Percentiles rank a stretch among this genome's conserved stretches.
These are phyloP conservation scores for Empidonax traillii DNA, from an alignment of 2,113 vertebrate species.

Conservation along the genomic window DNA sequence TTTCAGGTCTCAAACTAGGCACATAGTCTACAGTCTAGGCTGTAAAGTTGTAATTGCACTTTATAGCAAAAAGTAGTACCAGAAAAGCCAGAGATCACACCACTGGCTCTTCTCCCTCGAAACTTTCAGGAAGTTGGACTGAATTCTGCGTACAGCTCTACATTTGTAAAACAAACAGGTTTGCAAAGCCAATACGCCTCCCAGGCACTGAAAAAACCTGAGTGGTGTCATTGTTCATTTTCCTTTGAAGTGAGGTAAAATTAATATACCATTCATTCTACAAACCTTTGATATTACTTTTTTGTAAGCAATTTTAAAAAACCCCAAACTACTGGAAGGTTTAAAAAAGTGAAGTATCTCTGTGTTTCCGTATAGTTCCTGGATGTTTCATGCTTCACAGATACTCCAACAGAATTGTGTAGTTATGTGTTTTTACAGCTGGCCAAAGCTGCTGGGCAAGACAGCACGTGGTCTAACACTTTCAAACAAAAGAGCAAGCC, in stretches of 20 bases:
- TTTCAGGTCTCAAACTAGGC: not conserved
- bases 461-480: accelerated
- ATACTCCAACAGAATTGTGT: not conserved
- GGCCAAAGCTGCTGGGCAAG: not conserved
- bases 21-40: not conserved
- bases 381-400: not conserved
- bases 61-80: not conserved
- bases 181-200: not conserved
- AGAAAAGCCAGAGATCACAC: not conserved
- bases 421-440: not conserved
- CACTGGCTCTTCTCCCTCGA: not conserved
- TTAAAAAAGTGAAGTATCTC: not conserved
- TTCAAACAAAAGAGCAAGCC: not conserved
- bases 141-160: not conserved
- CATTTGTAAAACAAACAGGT: not conserved
- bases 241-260: not conserved
- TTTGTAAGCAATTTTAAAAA: not conserved
- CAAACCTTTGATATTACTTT: not conserved
- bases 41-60: not conserved
- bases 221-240: not conserved
- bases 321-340: not conserved
- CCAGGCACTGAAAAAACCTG: not conserved
- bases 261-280: not conserved
- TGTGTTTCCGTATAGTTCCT: not conserved
- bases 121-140: not conserved